Base-by-base conservation (phyloP, 2,113 vertebrate genomes). In the Tringa solitaria region DNA sequence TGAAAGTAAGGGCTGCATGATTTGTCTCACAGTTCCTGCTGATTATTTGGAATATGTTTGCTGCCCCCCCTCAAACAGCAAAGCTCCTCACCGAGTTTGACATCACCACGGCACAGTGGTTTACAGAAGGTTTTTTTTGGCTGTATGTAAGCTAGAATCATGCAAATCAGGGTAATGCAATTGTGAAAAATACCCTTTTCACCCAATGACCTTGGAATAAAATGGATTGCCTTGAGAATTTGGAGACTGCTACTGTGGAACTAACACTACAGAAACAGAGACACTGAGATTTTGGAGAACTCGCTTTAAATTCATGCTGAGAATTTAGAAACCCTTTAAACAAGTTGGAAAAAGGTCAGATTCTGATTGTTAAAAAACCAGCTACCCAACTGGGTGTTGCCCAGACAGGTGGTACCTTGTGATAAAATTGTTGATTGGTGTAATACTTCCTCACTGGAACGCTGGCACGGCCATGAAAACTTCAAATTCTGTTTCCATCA, bases 21-120 rank as follows among this genome's bases (percentile, higher is more conserved):
- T 91, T 95, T 76, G 83, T 92, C 95, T 95, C 89, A n/a, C 92
- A 82, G 70, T 6, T 88, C 78, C 90, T 93, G 87, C 22, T 77
- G 67, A 76, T 94, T 56, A 53, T 57, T 28, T 87, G 79, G 90
- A 79, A 64, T 14, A 5, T 10, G 59, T 76, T 78, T 92, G 90
- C 35, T 53, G 37, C 23, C 35, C 41, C 51, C 70, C 28, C 28
- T 24, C 30, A 33, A 51, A 32, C 27, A 21, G 21, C 73, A 51
- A 60, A 81, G 72, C 91, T 74, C 64, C 79, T 93, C 76, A 33
- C 22, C 1, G 18, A 6, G 48, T 37, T 19, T 87, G 83, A 84
- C 90, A 48, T 65, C 87, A 50, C 26, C 54, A 5, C 3, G 0
- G 74, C 11, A 1, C 45, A 7, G 46, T 3, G 22, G 13, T 77